phyloP scores from a whole-genome alignment of 2,888 invertebrate species.

The Stenurella melanura region DNA sequence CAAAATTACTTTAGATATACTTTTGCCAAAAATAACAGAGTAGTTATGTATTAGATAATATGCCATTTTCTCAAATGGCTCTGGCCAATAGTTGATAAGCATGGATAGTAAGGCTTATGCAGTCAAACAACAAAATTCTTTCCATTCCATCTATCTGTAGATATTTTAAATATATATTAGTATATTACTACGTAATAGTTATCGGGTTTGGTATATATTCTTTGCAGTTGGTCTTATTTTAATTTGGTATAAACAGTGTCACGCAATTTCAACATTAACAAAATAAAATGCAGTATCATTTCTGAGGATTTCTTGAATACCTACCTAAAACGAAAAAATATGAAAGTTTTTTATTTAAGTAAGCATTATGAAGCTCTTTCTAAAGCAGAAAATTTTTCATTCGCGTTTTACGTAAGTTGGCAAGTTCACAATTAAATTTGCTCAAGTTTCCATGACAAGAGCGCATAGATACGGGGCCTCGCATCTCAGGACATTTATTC shows the following conservation, averaged over 20 bases:
- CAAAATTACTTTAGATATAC: too few relatives aligned
- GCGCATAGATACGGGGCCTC: slow-evolving; percentile 35
- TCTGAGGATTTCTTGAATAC: neutral
- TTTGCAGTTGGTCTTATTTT: neutral
- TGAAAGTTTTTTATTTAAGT: slow-evolving; percentile 9
- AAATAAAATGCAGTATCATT: neutral
- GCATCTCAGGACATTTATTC: slow-evolving; percentile 37
- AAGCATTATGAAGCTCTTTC: slow-evolving; percentile 14
- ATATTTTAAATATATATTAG: too few relatives aligned
- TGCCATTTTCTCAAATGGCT: too few relatives aligned
- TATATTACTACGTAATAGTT: too few relatives aligned
- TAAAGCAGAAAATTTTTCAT: slow-evolving; percentile 47
- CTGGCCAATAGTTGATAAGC: too few relatives aligned
- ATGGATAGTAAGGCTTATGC: too few relatives aligned
- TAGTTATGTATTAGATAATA: too few relatives aligned
- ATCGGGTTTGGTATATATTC: neutral
- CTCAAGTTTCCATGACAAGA: slow-evolving; percentile 44
- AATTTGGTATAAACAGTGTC: neutral
- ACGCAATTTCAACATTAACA: slow-evolving; percentile 9
- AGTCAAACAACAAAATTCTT: too few relatives aligned
- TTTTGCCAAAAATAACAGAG: too few relatives aligned
- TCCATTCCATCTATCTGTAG: too few relatives aligned
- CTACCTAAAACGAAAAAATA: neutral
- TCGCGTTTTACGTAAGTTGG: slow-evolving; percentile 49
- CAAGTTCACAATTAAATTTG: slow-evolving; percentile 54